phyloP scores from a whole-genome alignment of 2,113 vertebrate species.

The Hiodon alosoides region DNA sequence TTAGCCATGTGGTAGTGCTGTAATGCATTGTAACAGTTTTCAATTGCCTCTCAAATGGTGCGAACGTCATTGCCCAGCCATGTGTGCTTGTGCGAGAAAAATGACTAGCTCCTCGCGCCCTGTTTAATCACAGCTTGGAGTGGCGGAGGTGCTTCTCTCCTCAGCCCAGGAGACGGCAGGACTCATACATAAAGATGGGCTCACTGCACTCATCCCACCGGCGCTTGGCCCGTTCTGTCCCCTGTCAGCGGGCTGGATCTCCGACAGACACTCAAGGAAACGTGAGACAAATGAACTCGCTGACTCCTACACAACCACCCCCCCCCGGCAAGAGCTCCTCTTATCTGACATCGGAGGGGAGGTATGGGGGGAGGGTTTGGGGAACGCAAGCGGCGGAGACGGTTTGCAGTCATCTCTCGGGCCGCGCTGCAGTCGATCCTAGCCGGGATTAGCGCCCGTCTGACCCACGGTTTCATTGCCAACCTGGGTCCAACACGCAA shows the following conservation, averaged over 20 bases:
- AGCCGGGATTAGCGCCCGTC: background rate
- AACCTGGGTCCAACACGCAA: no score
- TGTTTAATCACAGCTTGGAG: constrained; percentile 45
- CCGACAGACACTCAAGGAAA: constrained; percentile 35
- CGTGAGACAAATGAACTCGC: constrained; percentile 31
- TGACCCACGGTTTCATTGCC: no score
- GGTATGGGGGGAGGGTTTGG: no score
- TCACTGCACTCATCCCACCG: constrained; percentile 27
- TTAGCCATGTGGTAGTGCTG: constrained; percentile 18
- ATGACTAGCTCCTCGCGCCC: constrained; percentile 31
- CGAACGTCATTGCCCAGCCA: constrained; percentile 46
- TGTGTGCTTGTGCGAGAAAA: constrained; percentile 34
- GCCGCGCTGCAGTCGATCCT: constrained; percentile 25
- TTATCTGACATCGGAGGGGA: constrained; percentile 30
- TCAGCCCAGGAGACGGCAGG: constrained; percentile 26
- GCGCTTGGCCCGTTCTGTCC: constrained; percentile 13
- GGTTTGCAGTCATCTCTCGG: constrained; percentile 29
- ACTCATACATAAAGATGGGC: constrained; percentile 49
- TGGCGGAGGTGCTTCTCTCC: constrained; percentile 34
- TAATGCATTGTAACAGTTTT: constrained; percentile 49
- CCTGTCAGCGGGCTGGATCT: constrained; percentile 22
- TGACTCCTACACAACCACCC: background rate
- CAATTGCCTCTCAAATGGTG: constrained; percentile 58
- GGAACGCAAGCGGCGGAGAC: background rate
- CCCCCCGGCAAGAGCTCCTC: constrained; percentile 25